Evolutionary conservation across 2,888 invertebrate genomes (phyloP).

Genomic region (Leucozona laternaria): DNA sequence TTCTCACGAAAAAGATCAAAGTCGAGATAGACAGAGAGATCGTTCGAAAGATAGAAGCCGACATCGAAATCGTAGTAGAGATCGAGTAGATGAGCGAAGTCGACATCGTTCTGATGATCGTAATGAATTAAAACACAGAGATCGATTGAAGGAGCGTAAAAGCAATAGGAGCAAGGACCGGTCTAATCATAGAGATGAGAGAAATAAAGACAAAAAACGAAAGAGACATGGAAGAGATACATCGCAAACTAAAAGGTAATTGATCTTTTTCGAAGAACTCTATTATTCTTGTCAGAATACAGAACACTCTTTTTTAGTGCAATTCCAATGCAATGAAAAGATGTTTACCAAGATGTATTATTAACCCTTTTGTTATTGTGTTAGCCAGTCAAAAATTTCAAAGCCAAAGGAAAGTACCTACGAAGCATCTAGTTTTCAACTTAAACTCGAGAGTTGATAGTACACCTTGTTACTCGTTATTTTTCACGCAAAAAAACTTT

Average conservation of each 20-base stretch:
- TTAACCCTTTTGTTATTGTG: too few relatives aligned
- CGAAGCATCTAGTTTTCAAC: too few relatives aligned
- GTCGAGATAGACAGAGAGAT: neutral
- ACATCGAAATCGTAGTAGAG: neutral
- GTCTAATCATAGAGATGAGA: neutral
- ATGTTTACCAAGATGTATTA: too few relatives aligned
- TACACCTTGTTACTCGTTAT: too few relatives aligned
- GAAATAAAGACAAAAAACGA: neutral
- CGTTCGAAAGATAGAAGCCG: neutral
- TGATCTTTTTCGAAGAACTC: neutral
- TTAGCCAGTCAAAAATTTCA: too few relatives aligned
- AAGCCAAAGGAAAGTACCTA: too few relatives aligned
- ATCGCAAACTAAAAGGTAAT: conserved; percentile 28
- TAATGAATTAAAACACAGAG: neutral
- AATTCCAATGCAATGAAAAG: too few relatives aligned
- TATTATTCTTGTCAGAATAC: too few relatives aligned
- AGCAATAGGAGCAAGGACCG: neutral
- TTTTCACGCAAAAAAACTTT: too few relatives aligned
- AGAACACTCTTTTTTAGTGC: too few relatives aligned
- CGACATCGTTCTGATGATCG: neutral
- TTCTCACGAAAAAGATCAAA: neutral
- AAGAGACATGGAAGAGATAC: neutral
- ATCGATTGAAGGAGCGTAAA: neutral
- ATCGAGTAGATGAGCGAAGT: neutral
- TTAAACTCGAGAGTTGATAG: too few relatives aligned